phyloP scores from a whole-genome alignment of 2,797 vertebrate species.

The Megalops cyprinoides region DNA sequence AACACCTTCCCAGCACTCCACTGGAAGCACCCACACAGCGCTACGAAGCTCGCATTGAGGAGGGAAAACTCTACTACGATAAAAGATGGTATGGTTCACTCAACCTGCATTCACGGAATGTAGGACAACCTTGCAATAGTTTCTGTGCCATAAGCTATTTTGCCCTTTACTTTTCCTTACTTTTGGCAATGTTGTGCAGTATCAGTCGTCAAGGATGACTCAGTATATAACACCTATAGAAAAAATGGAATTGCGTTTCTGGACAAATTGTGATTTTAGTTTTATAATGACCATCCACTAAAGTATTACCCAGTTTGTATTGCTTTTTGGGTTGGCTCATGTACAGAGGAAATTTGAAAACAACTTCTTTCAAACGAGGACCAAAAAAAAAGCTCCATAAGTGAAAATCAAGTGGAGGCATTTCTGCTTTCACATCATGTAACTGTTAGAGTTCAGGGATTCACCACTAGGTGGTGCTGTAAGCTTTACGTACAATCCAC shows the following conservation, averaged over 20 bases:
- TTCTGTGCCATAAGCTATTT: not conserved
- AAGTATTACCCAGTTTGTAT: not conserved
- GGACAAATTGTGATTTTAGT: not conserved
- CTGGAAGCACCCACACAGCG: constrained; percentile 89
- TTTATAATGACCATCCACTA: not conserved
- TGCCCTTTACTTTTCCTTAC: not conserved
- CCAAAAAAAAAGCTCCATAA: not conserved
- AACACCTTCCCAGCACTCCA: constrained; percentile 87
- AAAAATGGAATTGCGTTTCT: no score
- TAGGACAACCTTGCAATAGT: not conserved
- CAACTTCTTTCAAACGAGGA: not conserved
- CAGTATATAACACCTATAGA: no score
- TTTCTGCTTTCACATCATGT: not conserved
- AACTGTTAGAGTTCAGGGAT: not conserved
- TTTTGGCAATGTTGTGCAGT: no score
- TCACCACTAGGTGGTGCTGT: constrained; percentile 24
- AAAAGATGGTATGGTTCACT: constrained; percentile 87
- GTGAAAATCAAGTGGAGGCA: not conserved
- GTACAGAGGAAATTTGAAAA: not conserved
- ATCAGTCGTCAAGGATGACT: no score
- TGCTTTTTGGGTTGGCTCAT: not conserved
- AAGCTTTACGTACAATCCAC: not conserved
- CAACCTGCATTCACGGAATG: not conserved
- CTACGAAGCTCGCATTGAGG: constrained; percentile 95
- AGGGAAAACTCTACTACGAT: constrained; percentile 98